Percentiles rank a stretch among this genome's conserved stretches.
Conservation (phyloP, 1,140 invertebrate genomes). For the Thereuonema tuberculata region DNA sequence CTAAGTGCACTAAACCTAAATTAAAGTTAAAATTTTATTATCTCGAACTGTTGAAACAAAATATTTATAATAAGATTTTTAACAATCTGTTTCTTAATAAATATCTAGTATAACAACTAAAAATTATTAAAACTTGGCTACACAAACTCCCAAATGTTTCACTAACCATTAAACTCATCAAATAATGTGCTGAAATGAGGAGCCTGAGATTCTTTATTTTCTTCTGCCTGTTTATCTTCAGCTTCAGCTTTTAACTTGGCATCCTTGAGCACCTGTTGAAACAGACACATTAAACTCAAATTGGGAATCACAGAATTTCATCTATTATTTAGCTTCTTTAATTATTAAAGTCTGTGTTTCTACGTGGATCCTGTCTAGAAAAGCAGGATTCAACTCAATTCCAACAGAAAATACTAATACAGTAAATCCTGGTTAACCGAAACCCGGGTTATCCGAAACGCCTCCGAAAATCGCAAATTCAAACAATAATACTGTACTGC, state of each 20-base stretch:
- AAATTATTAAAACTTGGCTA: constrained; percentile 1
- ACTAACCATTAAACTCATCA: constrained; percentile 65
- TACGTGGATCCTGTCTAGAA: no score
- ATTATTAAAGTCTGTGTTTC: not conserved
- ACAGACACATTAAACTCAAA: no score
- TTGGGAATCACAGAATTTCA: constrained; percentile 21
- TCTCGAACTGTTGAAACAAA: no score
- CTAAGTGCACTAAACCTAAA: constrained; percentile 63
- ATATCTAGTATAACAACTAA: no score
- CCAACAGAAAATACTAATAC: no score
- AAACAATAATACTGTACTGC: no score
- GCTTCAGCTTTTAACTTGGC: constrained; percentile 64
- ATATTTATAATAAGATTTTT: no score
- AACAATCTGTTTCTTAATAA: no score
- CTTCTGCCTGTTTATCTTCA: constrained; percentile 40
- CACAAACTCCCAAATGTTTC: constrained; percentile 2
- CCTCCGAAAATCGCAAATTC: no score
- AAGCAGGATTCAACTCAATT: no score
- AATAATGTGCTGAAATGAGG: constrained; percentile 68
- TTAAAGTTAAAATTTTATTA: constrained; percentile 14
- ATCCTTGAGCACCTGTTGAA: constrained; percentile 55
- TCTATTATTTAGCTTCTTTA: not conserved
- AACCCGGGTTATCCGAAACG: no score
- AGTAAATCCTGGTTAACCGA: no score
- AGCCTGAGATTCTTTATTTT: constrained; percentile 40